phyloP scores from a whole-genome alignment of 2,888 invertebrate species.

The Globia sparganii region DNA sequence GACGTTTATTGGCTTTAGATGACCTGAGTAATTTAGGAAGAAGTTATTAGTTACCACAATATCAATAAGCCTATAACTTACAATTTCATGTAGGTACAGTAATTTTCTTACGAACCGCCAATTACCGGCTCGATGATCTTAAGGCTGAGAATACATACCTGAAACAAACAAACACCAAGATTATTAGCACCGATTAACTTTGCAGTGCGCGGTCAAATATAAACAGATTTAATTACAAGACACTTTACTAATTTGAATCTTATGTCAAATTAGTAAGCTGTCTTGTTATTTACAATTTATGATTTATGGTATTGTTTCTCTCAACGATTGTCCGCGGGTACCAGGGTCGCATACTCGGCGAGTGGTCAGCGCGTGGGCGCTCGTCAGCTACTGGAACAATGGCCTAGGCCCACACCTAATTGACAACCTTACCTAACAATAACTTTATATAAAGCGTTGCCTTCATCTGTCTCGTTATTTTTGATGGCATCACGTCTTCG shows the following conservation, averaged over 20 bases:
- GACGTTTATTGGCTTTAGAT: neutral
- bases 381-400: conserved; percentile 50
- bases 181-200: neutral
- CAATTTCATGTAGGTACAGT: neutral
- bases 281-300: conserved; percentile 3
- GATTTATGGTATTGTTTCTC: conserved; percentile 20
- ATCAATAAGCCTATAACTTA: neutral
- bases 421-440: conserved; percentile 51
- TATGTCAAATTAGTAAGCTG: conserved; percentile 16
- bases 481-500: conserved; percentile 30
- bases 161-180: conserved; percentile 32
- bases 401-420: conserved; percentile 46
- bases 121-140: no score
- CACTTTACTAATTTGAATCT: conserved; percentile 2
- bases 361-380: conserved; percentile 34
- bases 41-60: neutral
- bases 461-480: conserved; percentile 56
- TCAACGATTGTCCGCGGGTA: conserved; percentile 10
- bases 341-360: conserved; percentile 25
- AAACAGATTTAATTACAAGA: conserved; percentile 1
- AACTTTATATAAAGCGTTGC: conserved; percentile 44
- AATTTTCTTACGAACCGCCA: neutral
- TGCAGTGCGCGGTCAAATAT: neutral
- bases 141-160: conserved; percentile 26
- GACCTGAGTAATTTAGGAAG: neutral